These are phyloP conservation scores for Oryzias javanicus DNA, from an alignment of 2,113 vertebrate genomes.

Conservation along the genomic window DNA sequence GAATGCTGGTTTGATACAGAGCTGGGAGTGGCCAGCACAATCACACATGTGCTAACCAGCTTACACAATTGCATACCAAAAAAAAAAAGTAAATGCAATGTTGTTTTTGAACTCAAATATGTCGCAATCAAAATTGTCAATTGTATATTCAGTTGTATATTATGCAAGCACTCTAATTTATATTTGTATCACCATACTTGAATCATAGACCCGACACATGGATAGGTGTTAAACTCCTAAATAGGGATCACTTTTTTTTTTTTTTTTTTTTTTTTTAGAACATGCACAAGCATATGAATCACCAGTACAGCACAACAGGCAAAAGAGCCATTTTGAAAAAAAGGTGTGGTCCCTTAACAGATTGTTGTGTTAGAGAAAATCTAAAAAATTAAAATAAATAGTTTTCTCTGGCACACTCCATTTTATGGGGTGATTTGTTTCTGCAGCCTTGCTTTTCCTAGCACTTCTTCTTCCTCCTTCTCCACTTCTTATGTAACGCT, in stretches of 20 bases:
- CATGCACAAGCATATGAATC: not conserved
- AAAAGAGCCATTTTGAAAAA: slow-evolving; percentile 5
- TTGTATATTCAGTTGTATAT: no score
- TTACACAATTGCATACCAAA: not conserved
- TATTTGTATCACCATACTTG: slow-evolving; percentile 18
- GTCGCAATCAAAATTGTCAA: no score
- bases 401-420: not conserved
- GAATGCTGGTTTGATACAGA: not conserved
- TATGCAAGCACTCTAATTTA: slow-evolving; percentile 20
- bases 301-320: not conserved
- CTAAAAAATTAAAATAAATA: not conserved
- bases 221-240: slow-evolving; percentile 32
- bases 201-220: slow-evolving; percentile 18
- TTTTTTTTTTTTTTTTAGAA: slow-evolving; percentile 20
- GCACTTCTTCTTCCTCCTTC: slow-evolving; percentile 41
- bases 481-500: slow-evolving; percentile 66
- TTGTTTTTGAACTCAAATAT: not conserved
- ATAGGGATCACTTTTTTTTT: not conserved
- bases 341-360: slow-evolving; percentile 52
- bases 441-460: slow-evolving; percentile 45
- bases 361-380: not conserved
- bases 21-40: slow-evolving; percentile 29
- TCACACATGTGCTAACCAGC: not conserved
- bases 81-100: not conserved
- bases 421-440: slow-evolving; percentile 55